These are phyloP conservation scores for Neuroterus valhalla DNA, from an alignment of 1,140 invertebrate species.

Conservation along the genomic window DNA sequence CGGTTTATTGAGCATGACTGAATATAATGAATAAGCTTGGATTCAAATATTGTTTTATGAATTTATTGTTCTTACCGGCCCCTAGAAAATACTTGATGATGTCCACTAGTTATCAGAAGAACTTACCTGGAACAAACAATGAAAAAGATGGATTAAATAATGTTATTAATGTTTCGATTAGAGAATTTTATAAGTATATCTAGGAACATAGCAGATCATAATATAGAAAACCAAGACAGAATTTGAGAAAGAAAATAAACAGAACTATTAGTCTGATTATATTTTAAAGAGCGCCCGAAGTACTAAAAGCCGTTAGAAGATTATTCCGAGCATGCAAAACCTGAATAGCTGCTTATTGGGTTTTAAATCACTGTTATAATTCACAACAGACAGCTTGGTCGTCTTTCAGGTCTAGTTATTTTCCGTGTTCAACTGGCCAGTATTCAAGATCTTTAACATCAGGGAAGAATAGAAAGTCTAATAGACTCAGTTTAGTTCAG, in stretches of 20 bases:
- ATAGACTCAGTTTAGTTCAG: slow-evolving; percentile 13
- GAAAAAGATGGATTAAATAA: too few relatives aligned
- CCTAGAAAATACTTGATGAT: too few relatives aligned
- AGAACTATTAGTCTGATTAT: background rate
- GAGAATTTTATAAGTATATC: too few relatives aligned
- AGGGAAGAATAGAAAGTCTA: slow-evolving; percentile 10
- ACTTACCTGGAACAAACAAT: too few relatives aligned
- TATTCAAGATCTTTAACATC: slow-evolving; percentile 4
- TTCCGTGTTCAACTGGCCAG: background rate
- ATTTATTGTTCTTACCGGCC: too few relatives aligned
- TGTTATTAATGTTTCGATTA: too few relatives aligned
- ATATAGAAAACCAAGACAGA: too few relatives aligned
- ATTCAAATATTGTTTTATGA: too few relatives aligned
- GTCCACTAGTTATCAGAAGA: too few relatives aligned
- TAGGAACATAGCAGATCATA: too few relatives aligned
- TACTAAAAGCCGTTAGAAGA: background rate
- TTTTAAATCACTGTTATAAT: slow-evolving; percentile 3
- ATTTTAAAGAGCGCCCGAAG: background rate
- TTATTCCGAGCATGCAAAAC: background rate
- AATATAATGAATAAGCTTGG: too few relatives aligned
- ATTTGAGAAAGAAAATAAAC: background rate
- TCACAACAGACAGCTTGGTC: background rate
- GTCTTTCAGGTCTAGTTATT: slow-evolving; percentile 12
- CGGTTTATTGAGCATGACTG: too few relatives aligned
- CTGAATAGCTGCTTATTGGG: background rate